Evolutionary conservation across 2,113 vertebrate genomes (phyloP).

Genomic region (Otis tarda): DNA sequence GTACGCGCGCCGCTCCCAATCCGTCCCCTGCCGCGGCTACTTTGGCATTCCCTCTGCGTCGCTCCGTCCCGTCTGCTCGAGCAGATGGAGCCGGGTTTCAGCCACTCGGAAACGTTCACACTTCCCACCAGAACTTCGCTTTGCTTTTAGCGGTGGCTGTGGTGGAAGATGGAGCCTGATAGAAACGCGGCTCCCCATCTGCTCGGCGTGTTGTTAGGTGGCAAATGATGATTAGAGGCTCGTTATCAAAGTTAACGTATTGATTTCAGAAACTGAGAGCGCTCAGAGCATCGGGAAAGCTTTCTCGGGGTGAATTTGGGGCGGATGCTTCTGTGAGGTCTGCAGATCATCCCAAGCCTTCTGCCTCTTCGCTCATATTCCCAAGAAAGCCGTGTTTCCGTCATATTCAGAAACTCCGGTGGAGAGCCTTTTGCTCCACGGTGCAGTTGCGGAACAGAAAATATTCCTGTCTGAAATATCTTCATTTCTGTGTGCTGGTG

Average conservation of each 20-base stretch:
- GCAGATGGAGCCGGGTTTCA: slow-evolving; percentile 49
- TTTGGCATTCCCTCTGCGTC: background rate
- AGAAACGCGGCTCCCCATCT: slow-evolving; percentile 28
- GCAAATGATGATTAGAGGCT: slow-evolving; percentile 22
- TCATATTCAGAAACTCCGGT: background rate
- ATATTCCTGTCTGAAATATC: background rate
- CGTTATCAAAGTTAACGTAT: background rate
- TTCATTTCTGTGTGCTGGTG: no score
- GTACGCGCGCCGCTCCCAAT: slow-evolving; percentile 55
- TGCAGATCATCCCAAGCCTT: background rate
- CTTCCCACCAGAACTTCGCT: slow-evolving; percentile 47
- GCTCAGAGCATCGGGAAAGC: background rate
- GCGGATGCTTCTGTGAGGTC: background rate
- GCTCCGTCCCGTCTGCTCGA: slow-evolving; percentile 38
- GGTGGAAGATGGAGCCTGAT: slow-evolving; percentile 22
- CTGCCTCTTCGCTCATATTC: background rate
- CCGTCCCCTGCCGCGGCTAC: background rate
- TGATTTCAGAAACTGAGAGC: background rate
- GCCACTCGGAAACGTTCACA: slow-evolving; percentile 30
- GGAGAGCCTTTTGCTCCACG: background rate
- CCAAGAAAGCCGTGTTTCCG: background rate
- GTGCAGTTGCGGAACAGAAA: rapidly evolving
- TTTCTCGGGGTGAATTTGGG: background rate
- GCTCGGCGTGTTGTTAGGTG: background rate
- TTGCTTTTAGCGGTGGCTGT: slow-evolving; percentile 16